Evolutionary conservation across 2,113 vertebrate genomes (phyloP), one percentile per base, ranked within the genome.

Genomic region (Spilogale gracilis): DNA sequence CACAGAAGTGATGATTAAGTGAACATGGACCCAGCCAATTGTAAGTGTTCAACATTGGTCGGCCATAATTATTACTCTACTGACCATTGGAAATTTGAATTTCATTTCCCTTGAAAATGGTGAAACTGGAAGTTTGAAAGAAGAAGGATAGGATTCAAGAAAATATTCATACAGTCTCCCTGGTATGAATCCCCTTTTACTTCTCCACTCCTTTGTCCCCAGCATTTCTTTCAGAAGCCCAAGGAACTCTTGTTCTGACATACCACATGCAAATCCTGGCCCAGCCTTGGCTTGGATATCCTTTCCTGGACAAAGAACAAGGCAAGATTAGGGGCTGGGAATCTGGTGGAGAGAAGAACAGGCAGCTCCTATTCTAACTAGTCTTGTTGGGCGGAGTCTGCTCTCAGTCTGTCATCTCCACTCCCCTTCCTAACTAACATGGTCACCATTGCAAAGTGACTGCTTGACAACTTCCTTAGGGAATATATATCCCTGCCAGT

Each of bases 231-330:
- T 92, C 80, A 93, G 78, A 95, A 76, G 76, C 50, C 83, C 61
- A 74, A 88, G 73, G 79, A 87, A 81, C 43, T 56, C 52, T 60
- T 7, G 69, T 56, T 91, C 69, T 94, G 69, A 97, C 78, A 91
- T 43, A 88, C 61, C 80, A 73, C 76, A 82, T 74, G 54, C 27
- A 86, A 94, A 78, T 76, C 54, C 67, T 83, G 74, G 54, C 80
- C 80, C 76, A 95, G 88, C 23, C 85, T 87, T 96, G 58, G 73
- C 74, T 76, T 84, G 43, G 13, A 93, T 82, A 48, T 80, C 50
- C 38, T 92, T 89, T 86, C 65, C 78, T 89, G 60, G 61, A 85
- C 65, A 96, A 96, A 87, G 85, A 81, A 84, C 18, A 87, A 90
- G 80, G 78, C 60, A 87, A 78, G 60, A 78, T 79, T 97, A 94